Evolutionary conservation across 2,797 vertebrate species (phyloP).

Genomic region (Falco cherrug): DNA sequence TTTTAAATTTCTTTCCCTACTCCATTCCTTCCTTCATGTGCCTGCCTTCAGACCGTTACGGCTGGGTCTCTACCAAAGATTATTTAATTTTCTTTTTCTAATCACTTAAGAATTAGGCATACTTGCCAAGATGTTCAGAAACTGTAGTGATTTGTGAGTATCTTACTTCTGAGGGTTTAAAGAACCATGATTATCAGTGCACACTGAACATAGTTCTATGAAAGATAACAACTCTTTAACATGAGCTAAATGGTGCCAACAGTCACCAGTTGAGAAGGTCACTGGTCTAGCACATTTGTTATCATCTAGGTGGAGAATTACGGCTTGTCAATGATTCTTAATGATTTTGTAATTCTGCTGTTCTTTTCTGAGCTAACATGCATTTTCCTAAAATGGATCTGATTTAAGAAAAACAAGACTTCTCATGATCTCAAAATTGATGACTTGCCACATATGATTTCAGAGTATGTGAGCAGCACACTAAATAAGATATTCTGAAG

Average conservation of each 20-base stretch:
- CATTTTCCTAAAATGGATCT: slow-evolving; percentile 42
- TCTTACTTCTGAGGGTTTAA: not conserved
- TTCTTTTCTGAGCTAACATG: not conserved
- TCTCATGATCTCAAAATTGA: slow-evolving; percentile 18
- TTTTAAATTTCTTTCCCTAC: not conserved
- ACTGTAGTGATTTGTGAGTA: not conserved
- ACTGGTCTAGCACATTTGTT: not conserved
- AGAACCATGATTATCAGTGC: not conserved
- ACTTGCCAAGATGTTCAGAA: not conserved
- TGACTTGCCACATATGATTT: slow-evolving; percentile 40
- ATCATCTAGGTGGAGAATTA: not conserved
- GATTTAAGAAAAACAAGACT: slow-evolving; percentile 47
- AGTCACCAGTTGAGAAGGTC: not conserved
- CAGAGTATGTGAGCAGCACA: slow-evolving; percentile 19
- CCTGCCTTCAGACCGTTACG: not conserved
- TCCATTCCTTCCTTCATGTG: not conserved
- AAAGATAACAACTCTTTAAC: not conserved
- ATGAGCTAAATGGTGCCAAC: not conserved
- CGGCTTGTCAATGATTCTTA: slow-evolving; percentile 41
- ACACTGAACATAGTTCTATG: not conserved
- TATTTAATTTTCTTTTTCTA: not conserved
- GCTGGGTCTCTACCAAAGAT: not conserved
- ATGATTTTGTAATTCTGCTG: slow-evolving; percentile 34
- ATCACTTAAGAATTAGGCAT: not conserved
- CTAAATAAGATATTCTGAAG: slow-evolving; percentile 35